Evolutionary conservation across 2,113 vertebrate species (phyloP).

Genomic region (Rhynchomys soricoides): DNA sequence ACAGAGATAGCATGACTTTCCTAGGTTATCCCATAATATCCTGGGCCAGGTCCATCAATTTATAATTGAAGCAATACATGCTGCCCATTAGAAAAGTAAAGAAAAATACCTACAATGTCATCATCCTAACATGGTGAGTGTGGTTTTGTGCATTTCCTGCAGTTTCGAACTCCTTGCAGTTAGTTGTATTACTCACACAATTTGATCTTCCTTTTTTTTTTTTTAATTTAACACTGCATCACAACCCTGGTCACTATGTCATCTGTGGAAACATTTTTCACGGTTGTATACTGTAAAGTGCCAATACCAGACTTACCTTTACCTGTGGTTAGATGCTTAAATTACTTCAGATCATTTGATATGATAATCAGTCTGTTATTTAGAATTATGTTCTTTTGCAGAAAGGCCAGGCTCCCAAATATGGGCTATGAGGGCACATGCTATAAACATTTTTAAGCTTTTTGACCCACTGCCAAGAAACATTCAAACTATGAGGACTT

Average conservation of each 20-base stretch:
- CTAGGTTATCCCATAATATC: neutral
- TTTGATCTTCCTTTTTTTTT: conserved; percentile 32
- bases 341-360: conserved; percentile 36
- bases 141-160: neutral
- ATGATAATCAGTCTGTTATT: conserved; percentile 18
- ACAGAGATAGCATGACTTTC: neutral
- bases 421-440: neutral
- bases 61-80: conserved; percentile 40
- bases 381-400: conserved; percentile 26
- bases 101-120: neutral
- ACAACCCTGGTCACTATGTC: conserved; percentile 17
- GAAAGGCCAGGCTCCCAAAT: neutral
- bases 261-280: conserved; percentile 50
- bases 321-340: conserved; percentile 10
- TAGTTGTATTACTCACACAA: conserved; percentile 39
- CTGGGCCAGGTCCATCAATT: neutral
- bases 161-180: neutral
- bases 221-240: conserved; percentile 1
- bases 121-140: neutral
- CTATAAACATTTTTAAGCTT: neutral
- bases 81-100: neutral
- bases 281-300: neutral
- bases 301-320: conserved; percentile 49
- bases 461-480: conserved; percentile 18
- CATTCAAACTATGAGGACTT: neutral